phyloP scores from a whole-genome alignment of 2,113 vertebrate genomes.

The Brachionichthys hirsutus region DNA sequence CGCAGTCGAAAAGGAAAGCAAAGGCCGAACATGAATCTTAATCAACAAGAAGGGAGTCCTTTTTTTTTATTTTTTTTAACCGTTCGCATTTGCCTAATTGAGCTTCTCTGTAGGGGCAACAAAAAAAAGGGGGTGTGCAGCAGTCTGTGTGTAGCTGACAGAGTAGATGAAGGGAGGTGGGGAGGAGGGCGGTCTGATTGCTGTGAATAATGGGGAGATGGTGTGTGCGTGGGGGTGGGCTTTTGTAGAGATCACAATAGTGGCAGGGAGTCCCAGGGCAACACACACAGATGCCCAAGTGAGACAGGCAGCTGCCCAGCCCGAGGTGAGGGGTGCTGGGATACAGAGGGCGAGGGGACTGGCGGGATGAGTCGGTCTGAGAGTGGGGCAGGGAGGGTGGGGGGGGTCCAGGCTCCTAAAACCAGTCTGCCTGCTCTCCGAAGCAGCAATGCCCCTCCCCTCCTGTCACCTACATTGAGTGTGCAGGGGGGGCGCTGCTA shows the following conservation, averaged over 20 bases:
- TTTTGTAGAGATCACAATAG: constrained; percentile 77
- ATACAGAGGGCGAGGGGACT: constrained; percentile 39
- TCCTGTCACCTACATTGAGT: constrained; percentile 25
- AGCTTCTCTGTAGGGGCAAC: constrained; percentile 50
- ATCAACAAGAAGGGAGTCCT: constrained; percentile 53
- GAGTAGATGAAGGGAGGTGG: constrained; percentile 39
- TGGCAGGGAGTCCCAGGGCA: constrained; percentile 66
- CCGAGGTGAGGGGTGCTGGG: constrained; percentile 64
- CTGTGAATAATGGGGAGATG: constrained; percentile 64
- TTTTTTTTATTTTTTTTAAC: constrained; percentile 41
- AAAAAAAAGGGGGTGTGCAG: constrained; percentile 38
- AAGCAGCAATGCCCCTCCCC: constrained; percentile 60
- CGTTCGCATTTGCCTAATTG: constrained; percentile 66
- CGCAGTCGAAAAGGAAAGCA: constrained; percentile 21
- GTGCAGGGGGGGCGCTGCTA: constrained; percentile 44
- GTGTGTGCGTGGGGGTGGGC: constrained; percentile 57
- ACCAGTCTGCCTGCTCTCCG: constrained; percentile 53
- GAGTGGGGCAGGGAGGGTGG: not conserved
- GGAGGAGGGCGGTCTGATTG: constrained; percentile 44
- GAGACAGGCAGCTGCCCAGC: constrained; percentile 69
- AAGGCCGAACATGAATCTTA: constrained; percentile 50
- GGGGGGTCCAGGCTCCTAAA: constrained; percentile 42
- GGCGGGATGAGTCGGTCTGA: constrained; percentile 24
- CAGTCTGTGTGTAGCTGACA: constrained; percentile 48
- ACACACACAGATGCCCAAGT: constrained; percentile 69